phyloP scores from a whole-genome alignment of 2,113 vertebrate genomes.

The Gymnorhina tibicen region DNA sequence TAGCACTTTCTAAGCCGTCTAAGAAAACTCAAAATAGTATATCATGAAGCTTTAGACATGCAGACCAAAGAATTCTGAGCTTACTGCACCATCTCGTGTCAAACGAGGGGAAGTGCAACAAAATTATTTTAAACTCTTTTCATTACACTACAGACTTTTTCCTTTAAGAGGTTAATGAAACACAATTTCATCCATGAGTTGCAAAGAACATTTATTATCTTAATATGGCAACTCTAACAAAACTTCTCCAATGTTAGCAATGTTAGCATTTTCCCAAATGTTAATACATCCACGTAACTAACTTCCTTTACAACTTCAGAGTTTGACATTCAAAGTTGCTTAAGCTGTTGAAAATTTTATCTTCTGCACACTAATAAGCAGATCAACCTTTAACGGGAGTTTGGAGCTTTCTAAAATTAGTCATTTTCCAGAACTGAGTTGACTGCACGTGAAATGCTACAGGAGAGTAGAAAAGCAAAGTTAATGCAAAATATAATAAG shows the following conservation, averaged over 20 bases:
- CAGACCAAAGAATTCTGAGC: neutral
- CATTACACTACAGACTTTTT: neutral
- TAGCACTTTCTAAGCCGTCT: neutral
- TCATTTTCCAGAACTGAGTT: neutral
- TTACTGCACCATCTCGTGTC: constrained; percentile 71
- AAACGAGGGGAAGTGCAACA: neutral
- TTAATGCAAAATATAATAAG: neutral
- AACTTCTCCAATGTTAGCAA: neutral
- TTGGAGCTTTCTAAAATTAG: neutral
- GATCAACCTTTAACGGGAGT: neutral
- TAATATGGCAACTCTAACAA: neutral
- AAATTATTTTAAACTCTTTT: neutral
- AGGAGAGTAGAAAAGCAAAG: neutral
- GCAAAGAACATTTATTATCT: neutral
- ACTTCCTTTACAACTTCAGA: neutral
- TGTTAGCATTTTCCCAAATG: neutral
- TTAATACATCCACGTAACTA: neutral
- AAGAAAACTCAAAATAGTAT: neutral
- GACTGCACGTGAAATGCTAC: neutral
- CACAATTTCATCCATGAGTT: neutral
- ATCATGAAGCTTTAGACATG: neutral
- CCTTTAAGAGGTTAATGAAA: neutral
- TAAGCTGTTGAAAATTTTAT: neutral
- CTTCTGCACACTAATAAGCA: neutral
- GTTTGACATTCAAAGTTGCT: neutral